Conservation (phyloP, 2,888 invertebrate genomes). For the Euphydryas editha region DNA sequence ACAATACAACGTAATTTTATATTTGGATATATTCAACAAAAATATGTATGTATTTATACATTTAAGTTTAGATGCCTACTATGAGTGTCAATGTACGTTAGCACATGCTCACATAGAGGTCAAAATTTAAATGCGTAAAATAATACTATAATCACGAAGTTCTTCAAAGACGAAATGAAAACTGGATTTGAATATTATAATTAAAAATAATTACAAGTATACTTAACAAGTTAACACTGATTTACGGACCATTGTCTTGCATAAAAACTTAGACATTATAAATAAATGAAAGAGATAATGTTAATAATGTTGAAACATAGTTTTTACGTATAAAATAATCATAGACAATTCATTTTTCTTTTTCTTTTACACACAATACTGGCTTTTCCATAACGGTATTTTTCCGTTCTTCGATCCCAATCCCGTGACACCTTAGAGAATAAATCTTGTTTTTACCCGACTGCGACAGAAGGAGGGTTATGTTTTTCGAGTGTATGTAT, state of each 20-base stretch:
- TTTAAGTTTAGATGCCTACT: slow-evolving; percentile 3
- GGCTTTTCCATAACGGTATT: too few relatives aligned
- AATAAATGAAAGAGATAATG: too few relatives aligned
- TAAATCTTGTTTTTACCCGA: too few relatives aligned
- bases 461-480: too few relatives aligned
- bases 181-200: neutral
- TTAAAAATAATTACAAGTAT: neutral
- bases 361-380: too few relatives aligned
- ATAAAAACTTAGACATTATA: too few relatives aligned
- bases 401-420: too few relatives aligned
- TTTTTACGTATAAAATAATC: too few relatives aligned
- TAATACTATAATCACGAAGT: neutral
- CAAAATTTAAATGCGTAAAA: neutral
- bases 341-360: too few relatives aligned
- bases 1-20: neutral
- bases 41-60: neutral
- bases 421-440: too few relatives aligned
- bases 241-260: neutral
- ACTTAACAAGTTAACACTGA: neutral
- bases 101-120: neutral
- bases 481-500: too few relatives aligned
- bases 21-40: slow-evolving; percentile 1
- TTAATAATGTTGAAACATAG: too few relatives aligned
- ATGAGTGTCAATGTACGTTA: neutral
- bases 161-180: neutral